Evolutionary conservation across 2,797 vertebrate species (phyloP).

Genomic region (Pseudocheirus occidentalis): DNA sequence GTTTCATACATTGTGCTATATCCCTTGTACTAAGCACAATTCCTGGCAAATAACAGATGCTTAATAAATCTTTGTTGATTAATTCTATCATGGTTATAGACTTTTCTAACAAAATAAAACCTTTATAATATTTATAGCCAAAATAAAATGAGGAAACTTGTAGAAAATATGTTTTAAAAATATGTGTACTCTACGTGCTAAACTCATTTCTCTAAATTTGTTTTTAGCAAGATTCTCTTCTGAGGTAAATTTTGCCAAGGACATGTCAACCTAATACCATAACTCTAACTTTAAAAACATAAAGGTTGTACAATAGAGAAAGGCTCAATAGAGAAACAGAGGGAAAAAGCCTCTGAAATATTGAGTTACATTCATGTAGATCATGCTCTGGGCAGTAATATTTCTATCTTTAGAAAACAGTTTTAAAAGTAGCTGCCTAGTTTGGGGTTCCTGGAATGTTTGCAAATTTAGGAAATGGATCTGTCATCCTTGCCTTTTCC

Average conservation of each 20-base stretch:
- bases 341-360: not conserved
- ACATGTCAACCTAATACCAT: not conserved
- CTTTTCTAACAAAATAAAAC: not conserved
- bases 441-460: slow-evolving; percentile 23
- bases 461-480: not conserved
- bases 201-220: not conserved
- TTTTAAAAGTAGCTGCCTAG: slow-evolving; percentile 17
- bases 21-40: not conserved
- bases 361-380: not conserved
- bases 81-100: not conserved
- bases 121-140: not conserved
- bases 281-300: not conserved
- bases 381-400: not conserved
- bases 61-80: not conserved
- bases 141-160: slow-evolving; percentile 19
- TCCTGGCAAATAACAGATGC: not conserved
- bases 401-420: slow-evolving; percentile 18
- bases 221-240: slow-evolving; percentile 22
- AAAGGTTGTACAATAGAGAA: not conserved
- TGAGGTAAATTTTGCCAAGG: slow-evolving; percentile 23
- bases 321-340: not conserved
- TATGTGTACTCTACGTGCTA: not conserved
- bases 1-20: not conserved
- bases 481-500: slow-evolving; percentile 2
- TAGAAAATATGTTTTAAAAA: slow-evolving; percentile 34